These are phyloP conservation scores for Hydra vulgaris DNA, from an alignment of 30 jellyfish, hydroid and myxozoan species.

Conservation along the genomic window DNA sequence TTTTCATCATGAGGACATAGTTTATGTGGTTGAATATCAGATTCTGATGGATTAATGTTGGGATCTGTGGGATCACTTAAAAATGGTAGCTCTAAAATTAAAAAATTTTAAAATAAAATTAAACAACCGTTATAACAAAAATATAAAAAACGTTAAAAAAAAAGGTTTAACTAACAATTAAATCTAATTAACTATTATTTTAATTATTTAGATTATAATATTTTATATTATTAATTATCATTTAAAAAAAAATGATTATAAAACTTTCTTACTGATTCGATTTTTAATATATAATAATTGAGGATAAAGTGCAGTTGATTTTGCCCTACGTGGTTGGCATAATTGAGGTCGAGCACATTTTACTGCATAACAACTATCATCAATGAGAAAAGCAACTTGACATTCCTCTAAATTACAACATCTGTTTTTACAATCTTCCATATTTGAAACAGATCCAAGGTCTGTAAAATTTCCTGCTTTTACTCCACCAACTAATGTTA, in stretches of 20 bases:
- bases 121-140: not conserved
- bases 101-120: not conserved
- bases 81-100: not conserved
- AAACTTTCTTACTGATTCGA: not conserved
- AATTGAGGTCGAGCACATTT: constrained; percentile 56
- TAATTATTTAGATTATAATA: too few species aligned
- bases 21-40: not conserved
- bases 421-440: constrained; percentile 64
- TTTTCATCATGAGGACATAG: constrained; percentile 32
- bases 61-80: not conserved
- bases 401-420: constrained; percentile 73
- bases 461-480: constrained; percentile 86
- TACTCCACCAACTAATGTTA: constrained; percentile 88
- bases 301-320: constrained; percentile 61
- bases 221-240: not conserved
- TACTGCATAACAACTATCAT: constrained; percentile 84
- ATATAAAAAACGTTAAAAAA: not conserved
- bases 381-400: constrained; percentile 83
- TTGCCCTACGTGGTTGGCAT: constrained; percentile 72
- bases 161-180: not conserved
- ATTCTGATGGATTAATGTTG: not conserved
- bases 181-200: too few species aligned
- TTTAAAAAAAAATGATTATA: not conserved
- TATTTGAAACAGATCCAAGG: constrained; percentile 48
- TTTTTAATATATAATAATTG: constrained; percentile 46